Evolutionary conservation across 2,113 vertebrate genomes (phyloP).

Genomic region (Onychorhynchus coronatus): DNA sequence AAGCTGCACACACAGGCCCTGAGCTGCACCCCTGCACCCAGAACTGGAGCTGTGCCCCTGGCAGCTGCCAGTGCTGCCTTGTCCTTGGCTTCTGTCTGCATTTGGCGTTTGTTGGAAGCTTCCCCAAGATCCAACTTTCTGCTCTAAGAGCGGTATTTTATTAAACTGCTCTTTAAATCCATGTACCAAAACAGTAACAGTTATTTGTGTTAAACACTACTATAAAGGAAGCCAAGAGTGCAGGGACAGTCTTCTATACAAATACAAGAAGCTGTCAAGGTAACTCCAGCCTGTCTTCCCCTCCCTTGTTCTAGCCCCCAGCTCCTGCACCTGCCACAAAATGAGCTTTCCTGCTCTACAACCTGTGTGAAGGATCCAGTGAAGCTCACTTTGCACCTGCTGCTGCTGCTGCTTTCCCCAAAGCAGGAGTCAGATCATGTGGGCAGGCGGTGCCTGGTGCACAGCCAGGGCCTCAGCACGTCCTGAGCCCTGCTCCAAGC

Average conservation of each 20-base stretch:
- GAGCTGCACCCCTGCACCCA: not conserved
- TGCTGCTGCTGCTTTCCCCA: not conserved
- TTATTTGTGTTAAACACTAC: not conserved
- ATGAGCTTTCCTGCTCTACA: not conserved
- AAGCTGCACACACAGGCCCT: not conserved
- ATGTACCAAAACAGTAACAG: not conserved
- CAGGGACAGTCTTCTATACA: not conserved
- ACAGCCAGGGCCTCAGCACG: not conserved
- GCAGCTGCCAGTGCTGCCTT: not conserved
- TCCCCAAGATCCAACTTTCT: not conserved
- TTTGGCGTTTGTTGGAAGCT: not conserved
- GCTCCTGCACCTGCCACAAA: not conserved
- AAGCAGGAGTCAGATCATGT: fast-evolving
- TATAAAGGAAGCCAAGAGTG: not conserved
- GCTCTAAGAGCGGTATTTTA: not conserved
- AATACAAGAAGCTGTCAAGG: not conserved
- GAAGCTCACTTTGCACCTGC: not conserved
- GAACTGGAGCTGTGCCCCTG: not conserved
- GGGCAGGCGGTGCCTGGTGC: not conserved
- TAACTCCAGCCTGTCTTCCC: not conserved
- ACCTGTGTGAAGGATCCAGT: not conserved
- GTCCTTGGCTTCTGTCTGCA: not conserved
- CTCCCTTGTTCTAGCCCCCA: not conserved
- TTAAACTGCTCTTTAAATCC: not conserved
- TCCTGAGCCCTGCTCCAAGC: not conserved